Evolutionary conservation across 2,797 vertebrate species (phyloP).

Genomic region (Leptatherina wallacei): DNA sequence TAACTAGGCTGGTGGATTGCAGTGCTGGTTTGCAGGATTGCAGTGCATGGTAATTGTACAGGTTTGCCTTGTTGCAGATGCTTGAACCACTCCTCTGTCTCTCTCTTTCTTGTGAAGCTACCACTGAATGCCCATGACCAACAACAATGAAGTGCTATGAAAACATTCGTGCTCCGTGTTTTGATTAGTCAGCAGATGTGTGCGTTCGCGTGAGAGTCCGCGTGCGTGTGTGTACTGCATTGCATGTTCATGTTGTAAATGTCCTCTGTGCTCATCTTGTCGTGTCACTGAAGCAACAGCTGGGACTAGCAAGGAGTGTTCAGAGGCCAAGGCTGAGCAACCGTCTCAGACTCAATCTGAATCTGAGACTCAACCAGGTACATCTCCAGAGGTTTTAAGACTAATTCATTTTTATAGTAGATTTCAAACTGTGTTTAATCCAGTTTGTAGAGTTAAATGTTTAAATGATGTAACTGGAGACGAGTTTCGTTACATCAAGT

Average conservation of each 20-base stretch:
- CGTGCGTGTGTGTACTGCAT: slow-evolving; percentile 36
- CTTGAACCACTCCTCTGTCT: slow-evolving; percentile 60
- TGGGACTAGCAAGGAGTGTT: slow-evolving; percentile 69
- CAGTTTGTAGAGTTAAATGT: slow-evolving; percentile 18
- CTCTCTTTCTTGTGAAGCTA: slow-evolving; percentile 54
- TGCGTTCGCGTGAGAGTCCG: slow-evolving; percentile 20
- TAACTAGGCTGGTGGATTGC: slow-evolving; percentile 77
- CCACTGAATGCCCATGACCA: slow-evolving; percentile 67
- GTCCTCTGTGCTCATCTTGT: slow-evolving; percentile 62
- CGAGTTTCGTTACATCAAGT: slow-evolving; percentile 11
- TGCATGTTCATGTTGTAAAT: slow-evolving; percentile 68
- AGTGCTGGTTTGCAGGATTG: slow-evolving; percentile 80
- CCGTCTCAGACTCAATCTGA: slow-evolving; percentile 68
- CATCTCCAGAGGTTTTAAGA: slow-evolving; percentile 34
- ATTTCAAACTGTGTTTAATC: slow-evolving; percentile 21
- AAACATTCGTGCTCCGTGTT: slow-evolving; percentile 54
- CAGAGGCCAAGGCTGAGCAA: slow-evolving; percentile 68
- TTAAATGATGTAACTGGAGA: slow-evolving; percentile 11
- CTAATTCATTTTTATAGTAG: slow-evolving; percentile 2
- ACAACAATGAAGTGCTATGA: slow-evolving; percentile 56
- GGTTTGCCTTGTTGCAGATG: slow-evolving; percentile 74
- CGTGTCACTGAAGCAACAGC: slow-evolving; percentile 67
- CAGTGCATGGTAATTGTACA: slow-evolving; percentile 75
- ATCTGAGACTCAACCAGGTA: slow-evolving; percentile 76
- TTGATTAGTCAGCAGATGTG: slow-evolving; percentile 40